Base-by-base conservation (phyloP, 2,113 vertebrate genomes). In the Rhabdornis inornatus region DNA sequence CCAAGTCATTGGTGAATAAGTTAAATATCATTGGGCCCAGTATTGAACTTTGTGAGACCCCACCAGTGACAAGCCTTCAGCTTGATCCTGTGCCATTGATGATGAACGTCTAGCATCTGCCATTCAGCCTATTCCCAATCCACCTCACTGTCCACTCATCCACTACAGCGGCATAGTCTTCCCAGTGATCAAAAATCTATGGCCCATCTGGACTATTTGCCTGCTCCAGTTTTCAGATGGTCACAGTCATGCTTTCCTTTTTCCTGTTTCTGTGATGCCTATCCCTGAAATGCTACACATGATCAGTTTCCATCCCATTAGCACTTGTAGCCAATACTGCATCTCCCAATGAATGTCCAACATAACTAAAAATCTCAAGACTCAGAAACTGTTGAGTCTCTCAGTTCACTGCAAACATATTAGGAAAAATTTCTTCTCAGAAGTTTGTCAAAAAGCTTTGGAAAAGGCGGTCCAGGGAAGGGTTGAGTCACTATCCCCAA, bases 181-280 rank as follows among this genome's bases (percentile, higher is more conserved):
- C 42, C 8, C 6, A 6, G 9, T 14, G 37, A 37, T 20, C 1
- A 5, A 61, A 79, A 69, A 50, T 6, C 37, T 45, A 42, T 39
- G 55, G 22, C 6, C 8, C 3, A 3, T 16, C 13, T 57, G 27
- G 4, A 13, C 22, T 61, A 30, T 35, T 69, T 0, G 0, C 9
- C 28, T 49, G 7, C 15, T 61, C 5, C 23, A 39, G 7, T 40
- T 45, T 89, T 59, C 20, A 66, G 22, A 45, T 53, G 23, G 9
- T 71, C 49, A 60, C 7, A 35, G 10, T 20, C 11, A 37, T 28
- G 14, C 13, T 45, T 82, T 63, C 15, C 17, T 66, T 79, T 47
- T 42, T 28, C 14, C 27, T 87, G 3, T 78, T 87, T 13, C 19
- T 56, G 7, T n/a, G 49, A 57, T 1, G 1, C 7, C 9, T 71